Conservation (phyloP, 1,140 invertebrate species). For the Neelides sp. region DNA sequence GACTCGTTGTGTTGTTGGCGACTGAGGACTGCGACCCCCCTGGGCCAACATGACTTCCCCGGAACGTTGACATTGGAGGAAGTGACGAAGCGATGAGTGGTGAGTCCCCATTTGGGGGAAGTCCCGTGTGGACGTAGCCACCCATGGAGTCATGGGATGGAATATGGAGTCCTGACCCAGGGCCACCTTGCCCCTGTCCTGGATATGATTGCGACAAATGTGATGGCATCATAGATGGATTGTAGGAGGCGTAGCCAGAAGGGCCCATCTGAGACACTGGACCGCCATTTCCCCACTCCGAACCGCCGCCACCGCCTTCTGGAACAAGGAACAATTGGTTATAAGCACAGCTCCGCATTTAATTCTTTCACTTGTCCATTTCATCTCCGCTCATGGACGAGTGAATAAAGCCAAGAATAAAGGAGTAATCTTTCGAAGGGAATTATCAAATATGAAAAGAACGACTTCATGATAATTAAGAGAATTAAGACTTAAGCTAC, state of each 20-base stretch:
- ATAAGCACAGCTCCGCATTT: too few species aligned
- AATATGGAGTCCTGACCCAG: slow-evolving; percentile 38
- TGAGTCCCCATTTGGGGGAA: slow-evolving; percentile 40
- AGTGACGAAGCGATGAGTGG: slow-evolving; percentile 56
- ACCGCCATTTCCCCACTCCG: slow-evolving; percentile 37
- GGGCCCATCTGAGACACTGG: slow-evolving; percentile 34
- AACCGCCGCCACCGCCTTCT: slow-evolving; percentile 41
- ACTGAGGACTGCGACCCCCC: slow-evolving; percentile 41
- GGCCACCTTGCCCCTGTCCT: slow-evolving; percentile 22
- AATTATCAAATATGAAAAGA: too few species aligned
- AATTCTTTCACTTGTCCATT: too few species aligned
- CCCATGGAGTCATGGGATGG: slow-evolving; percentile 30
- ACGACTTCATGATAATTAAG: too few species aligned
- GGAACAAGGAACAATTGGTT: slow-evolving; percentile 28
- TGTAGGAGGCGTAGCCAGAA: slow-evolving; percentile 32
- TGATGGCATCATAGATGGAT: slow-evolving; percentile 36
- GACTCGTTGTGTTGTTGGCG: slow-evolving; percentile 39
- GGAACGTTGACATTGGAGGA: slow-evolving; percentile 87
- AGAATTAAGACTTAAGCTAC: too few species aligned
- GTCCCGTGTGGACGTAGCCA: slow-evolving; percentile 35
- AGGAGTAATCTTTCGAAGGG: too few species aligned
- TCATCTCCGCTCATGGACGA: too few species aligned
- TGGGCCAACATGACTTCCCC: slow-evolving; percentile 44
- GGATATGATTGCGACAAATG: slow-evolving; percentile 31
- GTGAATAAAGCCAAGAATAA: too few species aligned